These are phyloP conservation scores for Allygus modestus DNA, from an alignment of 2,888 invertebrate species.

Conservation along the genomic window DNA sequence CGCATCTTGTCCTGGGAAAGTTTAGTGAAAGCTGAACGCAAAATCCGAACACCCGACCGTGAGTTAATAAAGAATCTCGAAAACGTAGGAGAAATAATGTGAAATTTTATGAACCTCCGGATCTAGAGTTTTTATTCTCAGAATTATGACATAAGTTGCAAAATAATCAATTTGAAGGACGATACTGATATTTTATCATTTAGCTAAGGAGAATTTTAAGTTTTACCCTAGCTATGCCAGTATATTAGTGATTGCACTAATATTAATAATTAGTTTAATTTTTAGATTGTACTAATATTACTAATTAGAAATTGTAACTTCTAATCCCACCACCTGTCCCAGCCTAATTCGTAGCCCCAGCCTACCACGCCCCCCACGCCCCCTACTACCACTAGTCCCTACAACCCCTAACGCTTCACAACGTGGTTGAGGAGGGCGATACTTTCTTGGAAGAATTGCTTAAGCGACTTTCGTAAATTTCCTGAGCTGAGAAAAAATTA, in stretches of 20 bases:
- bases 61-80: background rate
- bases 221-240: too few relatives aligned
- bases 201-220: too few relatives aligned
- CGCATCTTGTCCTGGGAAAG: constrained; percentile 38
- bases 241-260: too few relatives aligned
- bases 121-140: too few relatives aligned
- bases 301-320: too few relatives aligned
- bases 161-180: too few relatives aligned
- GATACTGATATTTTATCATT: too few relatives aligned
- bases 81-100: background rate
- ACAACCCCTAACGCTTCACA: background rate
- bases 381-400: constrained; percentile 46
- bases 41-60: background rate
- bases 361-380: constrained; percentile 47
- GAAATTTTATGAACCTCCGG: background rate
- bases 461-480: constrained; percentile 23
- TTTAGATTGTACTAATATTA: too few relatives aligned
- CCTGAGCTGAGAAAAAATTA: constrained; percentile 5
- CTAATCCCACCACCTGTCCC: too few relatives aligned
- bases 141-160: too few relatives aligned
- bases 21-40: constrained; percentile 23
- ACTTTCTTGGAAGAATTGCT: background rate
- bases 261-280: too few relatives aligned
- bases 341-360: constrained; percentile 29
- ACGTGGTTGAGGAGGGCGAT: background rate